These are phyloP conservation scores for Melanargia galathea DNA, from an alignment of 2,888 invertebrate genomes.

Conservation along the genomic window DNA sequence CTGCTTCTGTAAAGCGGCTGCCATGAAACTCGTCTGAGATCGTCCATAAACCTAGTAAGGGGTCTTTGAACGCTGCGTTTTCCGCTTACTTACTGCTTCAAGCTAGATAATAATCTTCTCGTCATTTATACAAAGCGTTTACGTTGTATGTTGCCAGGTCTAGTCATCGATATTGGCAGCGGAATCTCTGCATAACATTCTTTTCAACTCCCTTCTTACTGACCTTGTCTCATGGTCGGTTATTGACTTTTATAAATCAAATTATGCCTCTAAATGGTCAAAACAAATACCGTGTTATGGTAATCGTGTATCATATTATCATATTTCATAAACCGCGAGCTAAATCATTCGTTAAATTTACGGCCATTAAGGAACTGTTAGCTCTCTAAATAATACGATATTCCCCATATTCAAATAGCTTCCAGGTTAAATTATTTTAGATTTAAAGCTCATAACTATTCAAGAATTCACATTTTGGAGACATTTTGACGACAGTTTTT, in stretches of 20 bases:
- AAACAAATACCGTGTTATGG: slow-evolving; percentile 10
- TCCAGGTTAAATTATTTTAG: neutral
- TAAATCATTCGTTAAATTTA: slow-evolving; percentile 22
- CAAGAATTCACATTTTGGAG: slow-evolving; percentile 3
- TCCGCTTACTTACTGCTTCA: too few species aligned
- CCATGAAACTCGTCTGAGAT: too few species aligned
- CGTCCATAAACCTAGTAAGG: too few species aligned
- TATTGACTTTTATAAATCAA: slow-evolving; percentile 12
- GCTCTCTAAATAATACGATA: slow-evolving; percentile 13
- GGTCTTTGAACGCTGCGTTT: too few species aligned
- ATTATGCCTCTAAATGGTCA: neutral
- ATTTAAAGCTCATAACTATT: neutral
- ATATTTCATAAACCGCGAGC: slow-evolving; percentile 14
- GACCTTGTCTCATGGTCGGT: neutral
- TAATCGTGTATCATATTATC: slow-evolving; percentile 11
- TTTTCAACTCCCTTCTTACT: neutral
- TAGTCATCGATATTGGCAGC: too few species aligned
- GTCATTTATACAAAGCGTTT: too few species aligned
- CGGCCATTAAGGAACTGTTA: slow-evolving; percentile 11
- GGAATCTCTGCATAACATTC: too few species aligned
- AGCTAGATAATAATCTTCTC: too few species aligned
- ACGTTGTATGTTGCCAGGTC: too few species aligned
- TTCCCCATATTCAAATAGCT: slow-evolving; percentile 1
- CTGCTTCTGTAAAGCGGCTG: too few species aligned
- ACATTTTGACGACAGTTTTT: neutral